Evolutionary conservation across 2,888 invertebrate species (phyloP), one percentile per base, ranked within the genome.

Genomic region (Griposia aprilina): DNA sequence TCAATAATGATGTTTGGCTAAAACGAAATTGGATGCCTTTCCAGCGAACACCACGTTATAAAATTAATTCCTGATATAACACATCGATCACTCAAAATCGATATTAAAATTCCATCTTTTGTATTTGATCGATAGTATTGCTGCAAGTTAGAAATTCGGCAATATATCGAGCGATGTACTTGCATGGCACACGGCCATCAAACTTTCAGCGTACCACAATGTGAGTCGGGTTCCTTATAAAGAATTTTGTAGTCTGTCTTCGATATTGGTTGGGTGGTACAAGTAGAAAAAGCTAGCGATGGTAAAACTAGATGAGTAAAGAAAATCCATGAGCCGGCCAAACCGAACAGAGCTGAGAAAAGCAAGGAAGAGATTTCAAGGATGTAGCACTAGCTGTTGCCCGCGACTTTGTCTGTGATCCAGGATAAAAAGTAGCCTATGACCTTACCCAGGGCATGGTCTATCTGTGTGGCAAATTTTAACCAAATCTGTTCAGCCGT

Each of bases 151-250:
- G 74, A 69, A 71, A 68, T 65, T 65, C 76, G 74, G 60, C 81
- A 72, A 81, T 78, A 78, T 81, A 88, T 67, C 72, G 84, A 84
- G 78, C 74, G 68, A 60, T 77, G 68, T 78, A 72, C 23, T 62
- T 30, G 84, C 63, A 83, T 87, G 88, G 89, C 86, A 87, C 67
- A n/a, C 72, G 68, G 87, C 90, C 88, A 90, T 87, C 87, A 87
- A 90, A 91, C 82, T 90, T 90, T 81, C 80, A 82, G 71, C 59
- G 65, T 10, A 48, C 67, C 71, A 71, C 76, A 69, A 87, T 63
- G 74, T 74, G 71, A 75, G 74, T 76, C n/a, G 62, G 74, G 81
- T 65, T 80, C 60, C 66, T 84, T 84, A 73, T 77, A 73, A 81
- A 86, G 81, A 80, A 83, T 80, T 80, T 83, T 84, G 78, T 81